A percentile compares a stretch with the other conserved stretches of the same genome.
These are phyloP conservation scores for Ariolimax columbianus DNA, from an alignment of 2,888 invertebrate species.

Conservation along the genomic window DNA sequence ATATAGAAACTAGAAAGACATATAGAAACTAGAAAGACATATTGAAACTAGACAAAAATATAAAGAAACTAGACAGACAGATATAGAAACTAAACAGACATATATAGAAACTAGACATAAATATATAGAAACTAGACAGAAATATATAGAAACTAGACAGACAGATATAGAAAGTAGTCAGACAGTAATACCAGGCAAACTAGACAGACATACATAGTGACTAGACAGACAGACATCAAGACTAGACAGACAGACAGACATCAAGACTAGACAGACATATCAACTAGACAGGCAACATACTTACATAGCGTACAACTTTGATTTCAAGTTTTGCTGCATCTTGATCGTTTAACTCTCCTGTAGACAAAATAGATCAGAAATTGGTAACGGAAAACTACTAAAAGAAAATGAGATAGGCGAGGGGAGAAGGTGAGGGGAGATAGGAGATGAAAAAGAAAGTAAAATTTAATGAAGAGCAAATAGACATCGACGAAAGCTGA, in stretches of 20 bases:
- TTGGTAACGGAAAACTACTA: not conserved
- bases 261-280: not conserved
- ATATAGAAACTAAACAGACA: not conserved
- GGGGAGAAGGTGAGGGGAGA: too few relatives aligned
- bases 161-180: not conserved
- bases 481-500: too few relatives aligned
- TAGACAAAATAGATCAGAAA: not conserved
- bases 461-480: too few relatives aligned
- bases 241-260: not conserved
- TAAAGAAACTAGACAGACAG: not conserved
- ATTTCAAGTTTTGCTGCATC: conserved; percentile 75
- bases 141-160: not conserved
- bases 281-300: conserved; percentile 45
- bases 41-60: too few relatives aligned
- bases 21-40: not conserved
- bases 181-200: too few relatives aligned
- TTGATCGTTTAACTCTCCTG: conserved; percentile 77
- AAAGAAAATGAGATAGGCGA: not conserved
- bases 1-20: too few relatives aligned
- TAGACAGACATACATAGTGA: not conserved
- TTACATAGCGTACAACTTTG: conserved; percentile 77
- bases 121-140: not conserved
- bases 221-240: not conserved
- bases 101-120: not conserved
- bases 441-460: too few relatives aligned